Evolutionary conservation across 2,113 vertebrate species (phyloP).

Genomic region (Phrynosoma platyrhinos): DNA sequence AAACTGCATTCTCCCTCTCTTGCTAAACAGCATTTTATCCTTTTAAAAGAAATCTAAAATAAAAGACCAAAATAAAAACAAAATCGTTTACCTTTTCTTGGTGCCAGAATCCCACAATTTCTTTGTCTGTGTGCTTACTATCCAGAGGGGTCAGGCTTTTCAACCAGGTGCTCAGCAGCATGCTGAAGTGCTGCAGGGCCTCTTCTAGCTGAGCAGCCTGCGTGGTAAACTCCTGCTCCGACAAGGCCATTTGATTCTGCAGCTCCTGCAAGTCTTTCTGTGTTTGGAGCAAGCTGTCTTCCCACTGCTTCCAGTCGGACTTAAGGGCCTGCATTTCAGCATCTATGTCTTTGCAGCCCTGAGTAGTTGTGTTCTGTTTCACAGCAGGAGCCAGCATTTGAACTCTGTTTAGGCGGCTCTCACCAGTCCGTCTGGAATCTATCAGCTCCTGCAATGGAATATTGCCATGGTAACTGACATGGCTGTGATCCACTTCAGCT

Average conservation of each 20-base stretch:
- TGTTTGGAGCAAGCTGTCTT: constrained; percentile 83
- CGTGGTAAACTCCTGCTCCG: constrained; percentile 85
- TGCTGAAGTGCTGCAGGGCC: constrained; percentile 79
- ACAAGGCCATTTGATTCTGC: constrained; percentile 83
- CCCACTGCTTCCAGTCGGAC: constrained; percentile 93
- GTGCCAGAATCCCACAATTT: constrained; percentile 87
- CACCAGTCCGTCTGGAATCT: constrained; percentile 88
- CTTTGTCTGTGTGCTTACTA: constrained; percentile 84
- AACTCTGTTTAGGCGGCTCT: constrained; percentile 86
- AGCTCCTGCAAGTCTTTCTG: constrained; percentile 82
- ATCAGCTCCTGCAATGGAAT: constrained; percentile 92
- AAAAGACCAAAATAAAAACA: constrained; percentile 59
- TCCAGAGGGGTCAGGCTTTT: constrained; percentile 82
- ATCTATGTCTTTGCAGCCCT: constrained; percentile 86
- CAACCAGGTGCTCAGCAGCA: constrained; percentile 81
- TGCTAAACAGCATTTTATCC: no score
- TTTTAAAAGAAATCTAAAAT: no score
- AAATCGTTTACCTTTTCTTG: constrained; percentile 83
- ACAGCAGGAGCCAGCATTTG: constrained; percentile 83
- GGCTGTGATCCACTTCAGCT: constrained; percentile 57
- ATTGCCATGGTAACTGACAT: constrained; percentile 86
- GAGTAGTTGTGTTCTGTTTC: constrained; percentile 82
- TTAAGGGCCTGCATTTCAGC: constrained; percentile 90
- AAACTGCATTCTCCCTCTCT: background rate
- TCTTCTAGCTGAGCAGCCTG: constrained; percentile 84